Base-by-base conservation (phyloP, 2,888 invertebrate genomes). In the Mactromeris polynyma region DNA sequence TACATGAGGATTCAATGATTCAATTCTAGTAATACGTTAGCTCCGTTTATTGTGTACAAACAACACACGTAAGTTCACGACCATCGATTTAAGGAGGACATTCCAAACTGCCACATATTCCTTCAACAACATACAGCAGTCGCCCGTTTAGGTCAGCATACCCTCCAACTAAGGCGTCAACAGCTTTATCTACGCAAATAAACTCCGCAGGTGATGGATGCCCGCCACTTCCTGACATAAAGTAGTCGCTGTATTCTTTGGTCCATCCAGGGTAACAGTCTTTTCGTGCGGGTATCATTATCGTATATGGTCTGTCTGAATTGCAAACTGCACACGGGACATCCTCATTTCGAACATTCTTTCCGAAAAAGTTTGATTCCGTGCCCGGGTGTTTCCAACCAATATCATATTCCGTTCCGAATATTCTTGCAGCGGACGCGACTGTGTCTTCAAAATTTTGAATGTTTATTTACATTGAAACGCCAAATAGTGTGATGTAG, bases 221-320 rank as follows among this genome's bases (percentile, higher is more conserved):
- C 1, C 1, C 14, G 14, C 36, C 33, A 0, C 1, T 4, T 1
- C 26, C 54, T 31, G 85, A 33, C 85, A 79, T 79, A 11, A 85
- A 11, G 58, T 36, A 79, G 1, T 79, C 85, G 19, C 26, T n/a
- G 54, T 85, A 85, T 54, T 85, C 85, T 9, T 19, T 31, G 7
- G 85, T 54, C 85, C 85, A 85, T 9, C 85, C 85, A 38, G 85
- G 17, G 46, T 85, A 85, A n/a, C 85, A 85, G 26, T 46, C 26
- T 26, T 33, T 79, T 36, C 85, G 9, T 9, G n/a, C 78, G 0
- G 85, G 85, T 3, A 85, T 85, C 85, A 85, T 85, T 14, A 85
- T 14, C 2, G 78, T 36, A 0, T 58, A 21, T 6, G 78, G 38
- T 26, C 31, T 51, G 3, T 19, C 36, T 19, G 79, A 19, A 26